Evolutionary conservation across 2,888 invertebrate species (phyloP).

Genomic region (Nymphalis urticae): DNA sequence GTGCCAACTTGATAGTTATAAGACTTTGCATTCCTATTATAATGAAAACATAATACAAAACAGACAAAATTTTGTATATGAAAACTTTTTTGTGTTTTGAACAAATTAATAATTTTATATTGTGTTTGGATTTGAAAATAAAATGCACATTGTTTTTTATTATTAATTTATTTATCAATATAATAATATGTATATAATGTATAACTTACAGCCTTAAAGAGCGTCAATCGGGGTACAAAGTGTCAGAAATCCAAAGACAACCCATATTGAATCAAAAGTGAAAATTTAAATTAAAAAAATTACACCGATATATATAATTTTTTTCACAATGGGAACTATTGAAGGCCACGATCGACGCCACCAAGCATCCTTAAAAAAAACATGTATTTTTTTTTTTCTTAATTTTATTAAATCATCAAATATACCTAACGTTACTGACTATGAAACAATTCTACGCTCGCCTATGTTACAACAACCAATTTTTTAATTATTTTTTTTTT

Average conservation of each 20-base stretch:
- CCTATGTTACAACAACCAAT: constrained; percentile 74
- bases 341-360: constrained; percentile 47
- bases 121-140: constrained; percentile 21
- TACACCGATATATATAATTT: constrained; percentile 47
- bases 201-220: constrained; percentile 77
- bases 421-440: constrained; percentile 49
- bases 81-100: too few relatives aligned
- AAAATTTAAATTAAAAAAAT: constrained; percentile 45
- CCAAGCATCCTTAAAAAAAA: constrained; percentile 63
- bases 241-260: constrained; percentile 29
- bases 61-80: too few relatives aligned
- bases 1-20: too few relatives aligned
- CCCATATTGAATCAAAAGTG: constrained; percentile 36
- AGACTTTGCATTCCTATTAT: too few relatives aligned
- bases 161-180: constrained; percentile 82
- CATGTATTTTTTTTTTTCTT: constrained; percentile 51
- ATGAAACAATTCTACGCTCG: constrained; percentile 49
- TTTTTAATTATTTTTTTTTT: constrained; percentile 40
- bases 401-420: constrained; percentile 50
- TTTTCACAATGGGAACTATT: constrained; percentile 36
- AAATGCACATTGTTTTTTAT: constrained; percentile 58
- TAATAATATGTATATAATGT: constrained; percentile 80
- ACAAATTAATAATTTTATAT: too few relatives aligned
- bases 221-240: constrained; percentile 45
- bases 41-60: too few relatives aligned